phyloP scores from a whole-genome alignment of 2,888 invertebrate genomes.

The Drosophila vallismaia region DNA sequence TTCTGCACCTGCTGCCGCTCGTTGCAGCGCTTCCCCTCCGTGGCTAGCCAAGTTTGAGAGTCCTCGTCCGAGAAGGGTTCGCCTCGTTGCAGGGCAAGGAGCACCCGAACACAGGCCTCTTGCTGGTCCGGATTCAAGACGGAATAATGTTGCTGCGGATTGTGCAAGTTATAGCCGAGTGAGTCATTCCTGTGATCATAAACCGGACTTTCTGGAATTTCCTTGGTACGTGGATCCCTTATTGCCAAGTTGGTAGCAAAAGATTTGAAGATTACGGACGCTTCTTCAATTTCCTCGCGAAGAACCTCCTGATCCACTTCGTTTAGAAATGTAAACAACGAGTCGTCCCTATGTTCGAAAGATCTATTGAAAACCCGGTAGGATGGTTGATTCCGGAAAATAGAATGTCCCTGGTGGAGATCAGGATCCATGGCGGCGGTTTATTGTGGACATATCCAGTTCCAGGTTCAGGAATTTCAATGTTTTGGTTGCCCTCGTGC shows the following conservation, averaged over 20 bases:
- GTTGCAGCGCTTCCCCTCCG: constrained; percentile 39
- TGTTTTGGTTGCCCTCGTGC: background rate
- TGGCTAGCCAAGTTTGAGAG: constrained; percentile 53
- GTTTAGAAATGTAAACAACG: constrained; percentile 65
- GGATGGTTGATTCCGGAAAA: constrained; percentile 72
- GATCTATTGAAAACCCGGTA: constrained; percentile 74
- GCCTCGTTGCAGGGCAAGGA: constrained; percentile 56
- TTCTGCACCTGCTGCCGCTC: constrained; percentile 67
- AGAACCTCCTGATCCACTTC: constrained; percentile 67
- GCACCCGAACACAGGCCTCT: constrained; percentile 61
- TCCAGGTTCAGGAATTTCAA: background rate
- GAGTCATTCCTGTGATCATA: constrained; percentile 57
- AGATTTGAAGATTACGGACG: constrained; percentile 26
- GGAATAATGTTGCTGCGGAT: constrained; percentile 48
- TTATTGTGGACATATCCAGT: background rate
- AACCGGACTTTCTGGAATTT: constrained; percentile 25
- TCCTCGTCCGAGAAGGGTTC: constrained; percentile 51
- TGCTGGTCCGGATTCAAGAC: constrained; percentile 63
- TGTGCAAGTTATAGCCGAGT: constrained; percentile 54
- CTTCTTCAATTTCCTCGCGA: constrained; percentile 37
- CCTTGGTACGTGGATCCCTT: constrained; percentile 74
- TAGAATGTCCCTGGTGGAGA: constrained; percentile 30
- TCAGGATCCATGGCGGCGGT: constrained; percentile 22
- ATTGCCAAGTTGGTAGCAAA: constrained; percentile 27
- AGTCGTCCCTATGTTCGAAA: constrained; percentile 67